Evolutionary conservation across 2,797 vertebrate genomes (phyloP).

Genomic region (Florisuga fusca): DNA sequence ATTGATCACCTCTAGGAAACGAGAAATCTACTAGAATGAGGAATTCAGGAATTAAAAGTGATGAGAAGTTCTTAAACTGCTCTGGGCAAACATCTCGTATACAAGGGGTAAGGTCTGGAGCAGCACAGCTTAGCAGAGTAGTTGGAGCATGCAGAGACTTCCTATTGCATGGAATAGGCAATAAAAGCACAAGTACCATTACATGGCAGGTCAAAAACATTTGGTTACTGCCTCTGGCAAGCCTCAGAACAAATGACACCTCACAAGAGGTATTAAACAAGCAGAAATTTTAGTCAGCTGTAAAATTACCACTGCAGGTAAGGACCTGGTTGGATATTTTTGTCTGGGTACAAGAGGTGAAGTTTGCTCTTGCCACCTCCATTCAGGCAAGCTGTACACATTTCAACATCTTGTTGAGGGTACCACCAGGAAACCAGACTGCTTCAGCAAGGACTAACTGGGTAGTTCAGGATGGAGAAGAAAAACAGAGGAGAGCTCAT

Average conservation of each 20-base stretch:
- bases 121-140: not conserved
- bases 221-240: not conserved
- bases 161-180: not conserved
- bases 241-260: not conserved
- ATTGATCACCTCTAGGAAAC: not conserved
- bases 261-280: not conserved
- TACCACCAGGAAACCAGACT: not conserved
- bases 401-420: not conserved
- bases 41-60: not conserved
- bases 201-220: not conserved
- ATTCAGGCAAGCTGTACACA: not conserved
- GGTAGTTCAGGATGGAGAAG: not conserved
- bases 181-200: not conserved
- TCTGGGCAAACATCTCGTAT: not conserved
- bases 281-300: not conserved
- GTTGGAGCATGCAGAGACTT: not conserved
- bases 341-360: not conserved
- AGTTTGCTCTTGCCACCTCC: not conserved
- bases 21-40: not conserved
- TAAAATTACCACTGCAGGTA: not conserved
- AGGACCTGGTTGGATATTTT: not conserved
- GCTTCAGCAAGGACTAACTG: not conserved
- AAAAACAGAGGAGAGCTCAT: not conserved
- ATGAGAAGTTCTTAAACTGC: not conserved
- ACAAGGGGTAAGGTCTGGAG: not conserved